phyloP scores from a whole-genome alignment of 2,113 vertebrate species.

The Prolemur simus region DNA sequence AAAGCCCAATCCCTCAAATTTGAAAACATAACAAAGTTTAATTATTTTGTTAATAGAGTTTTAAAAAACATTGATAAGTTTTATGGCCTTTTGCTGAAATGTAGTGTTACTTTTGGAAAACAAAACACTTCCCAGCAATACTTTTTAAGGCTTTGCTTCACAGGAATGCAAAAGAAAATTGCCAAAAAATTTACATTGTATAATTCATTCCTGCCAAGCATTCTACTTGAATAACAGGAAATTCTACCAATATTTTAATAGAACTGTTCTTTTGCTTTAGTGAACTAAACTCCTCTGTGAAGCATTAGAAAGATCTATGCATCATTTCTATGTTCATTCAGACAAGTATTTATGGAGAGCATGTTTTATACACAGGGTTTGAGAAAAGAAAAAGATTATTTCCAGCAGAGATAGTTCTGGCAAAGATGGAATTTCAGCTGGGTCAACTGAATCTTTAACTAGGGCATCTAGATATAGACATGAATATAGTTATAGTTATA shows the following conservation, averaged over 20 bases:
- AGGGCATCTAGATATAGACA: not conserved
- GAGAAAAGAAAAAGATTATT: not conserved
- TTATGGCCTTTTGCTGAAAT: not conserved
- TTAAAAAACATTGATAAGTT: not conserved
- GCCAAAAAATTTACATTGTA: not conserved
- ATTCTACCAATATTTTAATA: constrained; percentile 44
- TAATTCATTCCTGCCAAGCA: constrained; percentile 37
- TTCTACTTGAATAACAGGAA: constrained; percentile 38
- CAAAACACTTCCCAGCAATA: constrained; percentile 12
- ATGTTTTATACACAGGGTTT: not conserved
- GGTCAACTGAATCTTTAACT: constrained; percentile 15
- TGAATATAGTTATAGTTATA: not conserved
- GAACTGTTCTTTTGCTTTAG: constrained; percentile 5
- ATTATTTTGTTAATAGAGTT: not conserved
- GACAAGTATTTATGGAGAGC: not conserved
- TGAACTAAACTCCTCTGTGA: constrained; percentile 26
- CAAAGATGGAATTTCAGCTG: constrained; percentile 29
- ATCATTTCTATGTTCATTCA: constrained; percentile 3
- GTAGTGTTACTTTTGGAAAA: constrained; percentile 24
- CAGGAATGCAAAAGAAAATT: not conserved
- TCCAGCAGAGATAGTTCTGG: not conserved
- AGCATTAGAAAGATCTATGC: constrained; percentile 10
- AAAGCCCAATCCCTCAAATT: not conserved
- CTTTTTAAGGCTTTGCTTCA: constrained; percentile 41
- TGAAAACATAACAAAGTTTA: constrained; percentile 53